Base-by-base conservation (phyloP, 92 coral and sea anemone species). In the Porites cylindrica region DNA sequence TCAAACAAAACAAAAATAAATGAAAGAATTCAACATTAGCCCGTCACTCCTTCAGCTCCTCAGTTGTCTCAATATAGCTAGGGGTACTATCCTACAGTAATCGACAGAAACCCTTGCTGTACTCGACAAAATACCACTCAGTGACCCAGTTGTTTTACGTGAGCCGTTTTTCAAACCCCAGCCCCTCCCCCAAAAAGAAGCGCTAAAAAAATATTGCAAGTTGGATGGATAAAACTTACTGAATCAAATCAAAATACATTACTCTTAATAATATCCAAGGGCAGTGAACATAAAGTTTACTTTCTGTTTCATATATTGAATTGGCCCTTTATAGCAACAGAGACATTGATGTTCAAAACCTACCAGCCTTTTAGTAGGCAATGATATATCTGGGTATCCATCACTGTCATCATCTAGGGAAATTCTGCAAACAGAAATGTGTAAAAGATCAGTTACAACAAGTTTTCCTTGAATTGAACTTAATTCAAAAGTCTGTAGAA, bases 281-380 rank as follows among this genome's bases (percentile, higher is more conserved):
- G 29, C 2, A 26, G 1, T 26, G 29, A 26, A 26, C 29, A 26
- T 26, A 26, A 26, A 26, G 29, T 26, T 26, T 26, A 26, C 29
- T 26, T 26, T 26, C 29, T 20, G 70, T 78, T 63, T 78, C 71
- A 78, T 60, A 60, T 60, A 78, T 38, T 60, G 70, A 60, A 60
- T 60, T 59, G 70, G 82, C 82, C 69, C 70, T 24, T 20, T 23
- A 26, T 26, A 1, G 29, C 83, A 64, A 64, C 83, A 63, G 50
- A 60, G n/a, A 79, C 72, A 64, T 63, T 26, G 50, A 32, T 58
- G 32, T 79, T 63, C 32, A 32, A 79, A 63, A 79, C 61, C 50
- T 38, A 79, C 83, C 73, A 63, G 83, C 83, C 72, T 79, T 79
- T 79, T 79, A 38, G 72, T 64, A 63, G 83, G 83, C 60, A 63